phyloP scores from a whole-genome alignment of 2,888 invertebrate genomes.

The Podotricha telesiphe region DNA sequence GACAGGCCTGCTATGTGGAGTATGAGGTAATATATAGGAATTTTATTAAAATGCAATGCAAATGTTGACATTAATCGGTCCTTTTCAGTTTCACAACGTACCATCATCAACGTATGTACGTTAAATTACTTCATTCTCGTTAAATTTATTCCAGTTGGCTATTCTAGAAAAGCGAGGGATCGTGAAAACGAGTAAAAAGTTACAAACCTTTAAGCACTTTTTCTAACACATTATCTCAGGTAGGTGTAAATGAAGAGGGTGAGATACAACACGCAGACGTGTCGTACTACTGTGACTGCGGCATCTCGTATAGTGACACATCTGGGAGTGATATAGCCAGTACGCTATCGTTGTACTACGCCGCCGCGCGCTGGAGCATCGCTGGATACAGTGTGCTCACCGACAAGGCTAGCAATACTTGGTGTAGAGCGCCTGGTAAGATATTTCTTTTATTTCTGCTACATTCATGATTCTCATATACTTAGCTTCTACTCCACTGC shows the following conservation, averaged over 20 bases:
- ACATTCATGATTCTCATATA: not conserved
- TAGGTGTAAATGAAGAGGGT: conserved; percentile 82
- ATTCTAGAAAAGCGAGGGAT: too few relatives aligned
- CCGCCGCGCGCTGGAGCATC: conserved; percentile 71
- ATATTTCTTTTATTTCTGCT: conserved; percentile 7
- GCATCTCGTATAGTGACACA: conserved; percentile 68
- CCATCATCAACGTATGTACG: too few relatives aligned
- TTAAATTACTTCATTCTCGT: too few relatives aligned
- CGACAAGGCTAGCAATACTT: conserved; percentile 86
- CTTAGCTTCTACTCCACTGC: not conserved
- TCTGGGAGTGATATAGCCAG: conserved; percentile 52
- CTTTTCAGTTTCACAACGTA: too few relatives aligned
- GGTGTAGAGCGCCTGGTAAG: conserved; percentile 88
- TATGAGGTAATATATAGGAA: conserved; percentile 75
- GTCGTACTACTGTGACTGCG: conserved; percentile 67
- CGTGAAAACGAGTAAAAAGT: not conserved
- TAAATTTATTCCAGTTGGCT: too few relatives aligned
- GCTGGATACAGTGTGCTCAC: conserved; percentile 83
- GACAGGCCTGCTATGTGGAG: conserved; percentile 72
- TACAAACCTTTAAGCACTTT: too few relatives aligned
- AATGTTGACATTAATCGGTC: too few relatives aligned
- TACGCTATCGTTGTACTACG: conserved; percentile 79
- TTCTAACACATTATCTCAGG: conserved; percentile 56
- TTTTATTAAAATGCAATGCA: too few relatives aligned
- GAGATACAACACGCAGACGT: conserved; percentile 82